These are phyloP conservation scores for Hystrix brachyura DNA, from an alignment of 2,113 vertebrate genomes.

Conservation along the genomic window DNA sequence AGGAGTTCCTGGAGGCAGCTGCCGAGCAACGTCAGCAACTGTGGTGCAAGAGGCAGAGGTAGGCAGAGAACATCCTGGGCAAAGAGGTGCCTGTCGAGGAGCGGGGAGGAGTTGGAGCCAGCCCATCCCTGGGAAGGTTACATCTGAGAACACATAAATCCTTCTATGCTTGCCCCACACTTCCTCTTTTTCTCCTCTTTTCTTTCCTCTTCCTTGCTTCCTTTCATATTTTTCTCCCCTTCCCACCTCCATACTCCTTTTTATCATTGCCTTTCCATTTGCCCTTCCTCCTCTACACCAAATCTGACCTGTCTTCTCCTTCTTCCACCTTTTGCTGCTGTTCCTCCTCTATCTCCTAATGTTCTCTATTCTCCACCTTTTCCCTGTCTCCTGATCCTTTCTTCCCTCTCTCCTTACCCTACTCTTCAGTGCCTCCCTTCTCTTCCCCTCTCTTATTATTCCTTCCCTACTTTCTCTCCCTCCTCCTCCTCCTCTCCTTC, in stretches of 20 bases:
- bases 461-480: neutral
- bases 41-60: neutral
- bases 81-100: neutral
- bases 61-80: neutral
- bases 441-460: neutral
- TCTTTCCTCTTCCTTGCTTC: neutral
- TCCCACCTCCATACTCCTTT: neutral
- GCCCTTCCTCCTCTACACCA: neutral
- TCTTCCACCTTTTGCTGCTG: neutral
- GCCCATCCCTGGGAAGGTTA: neutral
- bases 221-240: neutral
- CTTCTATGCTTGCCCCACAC: neutral
- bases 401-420: neutral
- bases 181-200: neutral
- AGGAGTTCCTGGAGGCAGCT: neutral
- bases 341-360: neutral
- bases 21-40: conserved; percentile 21
- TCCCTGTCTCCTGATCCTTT: neutral
- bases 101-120: neutral
- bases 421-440: neutral
- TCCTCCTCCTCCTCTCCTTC: neutral
- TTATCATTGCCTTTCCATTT: neutral
- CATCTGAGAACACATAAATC: neutral
- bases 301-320: neutral
- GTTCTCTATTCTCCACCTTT: neutral